Evolutionary conservation across 2,797 vertebrate genomes (phyloP).

Genomic region (Manis pentadactyla): DNA sequence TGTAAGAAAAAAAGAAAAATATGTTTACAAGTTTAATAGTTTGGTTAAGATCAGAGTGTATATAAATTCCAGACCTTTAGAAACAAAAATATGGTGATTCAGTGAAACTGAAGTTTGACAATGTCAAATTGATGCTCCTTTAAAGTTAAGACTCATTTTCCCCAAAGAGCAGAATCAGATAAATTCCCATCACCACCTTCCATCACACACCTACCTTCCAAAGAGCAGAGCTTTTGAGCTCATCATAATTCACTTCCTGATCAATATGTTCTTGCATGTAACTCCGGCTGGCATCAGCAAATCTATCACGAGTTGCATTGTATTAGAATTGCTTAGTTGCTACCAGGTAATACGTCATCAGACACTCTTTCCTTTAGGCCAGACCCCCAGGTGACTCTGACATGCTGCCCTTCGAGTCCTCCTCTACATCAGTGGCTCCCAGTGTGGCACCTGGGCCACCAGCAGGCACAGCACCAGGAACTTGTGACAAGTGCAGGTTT

Average conservation of each 20-base stretch:
- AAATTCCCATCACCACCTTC: neutral
- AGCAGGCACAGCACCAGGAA: neutral
- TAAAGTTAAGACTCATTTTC: conserved; percentile 29
- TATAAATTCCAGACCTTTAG: conserved; percentile 48
- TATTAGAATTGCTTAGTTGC: neutral
- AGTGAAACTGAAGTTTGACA: conserved; percentile 19
- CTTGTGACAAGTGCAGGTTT: neutral
- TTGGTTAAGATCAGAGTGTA: conserved; percentile 48
- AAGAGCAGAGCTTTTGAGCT: neutral
- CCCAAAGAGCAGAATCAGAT: neutral
- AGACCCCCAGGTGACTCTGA: neutral
- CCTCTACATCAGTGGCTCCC: neutral
- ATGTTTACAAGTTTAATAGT: conserved; percentile 40
- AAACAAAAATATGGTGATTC: conserved; percentile 45
- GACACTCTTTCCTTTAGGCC: neutral
- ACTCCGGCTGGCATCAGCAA: neutral
- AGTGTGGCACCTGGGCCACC: neutral
- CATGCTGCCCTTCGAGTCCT: fast-evolving
- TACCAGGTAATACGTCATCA: neutral
- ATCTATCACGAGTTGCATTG: neutral
- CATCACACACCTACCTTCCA: neutral
- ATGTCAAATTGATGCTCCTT: neutral
- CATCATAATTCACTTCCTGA: neutral
- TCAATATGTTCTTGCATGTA: neutral
- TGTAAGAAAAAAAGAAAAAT: conserved; percentile 31